A percentile compares a stretch with the other conserved stretches of the same genome.
Evolutionary conservation across 2,797 vertebrate genomes (phyloP).

Genomic region (Arvicola amphibius): DNA sequence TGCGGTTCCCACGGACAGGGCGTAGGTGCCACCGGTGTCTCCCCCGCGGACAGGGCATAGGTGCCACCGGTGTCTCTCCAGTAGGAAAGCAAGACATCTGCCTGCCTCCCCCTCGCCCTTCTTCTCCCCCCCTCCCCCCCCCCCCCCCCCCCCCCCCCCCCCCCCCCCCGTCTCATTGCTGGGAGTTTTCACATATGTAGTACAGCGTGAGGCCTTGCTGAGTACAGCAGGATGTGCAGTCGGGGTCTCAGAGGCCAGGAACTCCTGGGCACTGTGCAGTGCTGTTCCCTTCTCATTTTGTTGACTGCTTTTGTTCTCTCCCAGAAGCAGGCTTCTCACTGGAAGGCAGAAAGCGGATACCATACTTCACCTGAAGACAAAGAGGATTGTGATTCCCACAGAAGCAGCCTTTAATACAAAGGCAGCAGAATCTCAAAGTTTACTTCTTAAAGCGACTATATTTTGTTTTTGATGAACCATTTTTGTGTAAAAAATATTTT

Average conservation of each 20-base stretch:
- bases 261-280: neutral
- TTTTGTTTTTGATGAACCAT: slow-evolving; percentile 63
- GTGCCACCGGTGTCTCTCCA: neutral
- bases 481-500: slow-evolving; percentile 65
- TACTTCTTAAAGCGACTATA: slow-evolving; percentile 42
- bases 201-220: neutral
- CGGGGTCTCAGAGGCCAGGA: neutral
- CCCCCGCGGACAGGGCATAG: neutral
- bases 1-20: neutral
- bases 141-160: neutral
- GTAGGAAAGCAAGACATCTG: neutral
- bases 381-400: neutral
- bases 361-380: slow-evolving; percentile 45
- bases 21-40: too few species aligned
- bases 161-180: neutral
- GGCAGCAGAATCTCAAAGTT: slow-evolving; percentile 47
- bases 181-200: neutral
- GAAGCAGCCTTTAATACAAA: neutral
- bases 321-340: slow-evolving; percentile 44
- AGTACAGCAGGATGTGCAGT: neutral
- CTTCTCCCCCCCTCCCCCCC: too few species aligned
- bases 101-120: neutral
- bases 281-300: neutral
- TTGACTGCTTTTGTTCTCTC: slow-evolving; percentile 17
- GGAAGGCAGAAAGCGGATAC: slow-evolving; percentile 68